These are phyloP conservation scores for Branchellion lobata DNA, from an alignment of 2,888 invertebrate species.

Conservation along the genomic window DNA sequence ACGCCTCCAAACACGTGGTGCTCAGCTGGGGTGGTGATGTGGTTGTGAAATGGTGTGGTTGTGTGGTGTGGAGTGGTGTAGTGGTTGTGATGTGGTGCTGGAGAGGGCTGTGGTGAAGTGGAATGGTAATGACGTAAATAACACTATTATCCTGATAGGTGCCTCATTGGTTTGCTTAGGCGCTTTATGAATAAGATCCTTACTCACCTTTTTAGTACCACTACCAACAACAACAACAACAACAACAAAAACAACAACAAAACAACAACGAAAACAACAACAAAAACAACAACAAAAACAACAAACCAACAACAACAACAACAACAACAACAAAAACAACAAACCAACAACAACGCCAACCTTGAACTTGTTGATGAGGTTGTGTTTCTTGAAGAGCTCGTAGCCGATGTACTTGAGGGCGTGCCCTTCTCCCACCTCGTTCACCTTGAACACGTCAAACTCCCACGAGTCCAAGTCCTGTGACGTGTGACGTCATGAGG, in stretches of 20 bases:
- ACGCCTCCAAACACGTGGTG: constrained; percentile 78
- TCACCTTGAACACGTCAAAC: constrained; percentile 87
- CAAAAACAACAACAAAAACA: neutral
- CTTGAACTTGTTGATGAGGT: constrained; percentile 91
- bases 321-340: neutral
- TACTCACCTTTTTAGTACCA: too few species aligned
- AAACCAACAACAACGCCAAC: constrained; percentile 61
- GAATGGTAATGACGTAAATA: too few species aligned
- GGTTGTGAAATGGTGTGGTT: too few species aligned
- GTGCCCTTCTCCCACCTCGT: constrained; percentile 79
- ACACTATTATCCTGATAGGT: too few species aligned
- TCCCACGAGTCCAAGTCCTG: constrained; percentile 81
- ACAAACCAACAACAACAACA: neutral
- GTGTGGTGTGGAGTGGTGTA: too few species aligned
- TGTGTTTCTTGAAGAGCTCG: constrained; percentile 89
- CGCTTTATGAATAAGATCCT: too few species aligned
- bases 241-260: too few species aligned
- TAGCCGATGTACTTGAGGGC: constrained; percentile 90
- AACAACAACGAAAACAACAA: neutral
- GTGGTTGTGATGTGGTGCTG: too few species aligned
- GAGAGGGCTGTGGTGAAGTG: neutral
- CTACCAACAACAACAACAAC: too few species aligned
- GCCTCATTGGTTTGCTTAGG: neutral
- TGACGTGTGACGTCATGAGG: neutral
- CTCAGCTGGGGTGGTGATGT: too few species aligned